These are phyloP conservation scores for Dinoponera quadriceps DNA, from an alignment of 1,140 invertebrate species.

Conservation along the genomic window DNA sequence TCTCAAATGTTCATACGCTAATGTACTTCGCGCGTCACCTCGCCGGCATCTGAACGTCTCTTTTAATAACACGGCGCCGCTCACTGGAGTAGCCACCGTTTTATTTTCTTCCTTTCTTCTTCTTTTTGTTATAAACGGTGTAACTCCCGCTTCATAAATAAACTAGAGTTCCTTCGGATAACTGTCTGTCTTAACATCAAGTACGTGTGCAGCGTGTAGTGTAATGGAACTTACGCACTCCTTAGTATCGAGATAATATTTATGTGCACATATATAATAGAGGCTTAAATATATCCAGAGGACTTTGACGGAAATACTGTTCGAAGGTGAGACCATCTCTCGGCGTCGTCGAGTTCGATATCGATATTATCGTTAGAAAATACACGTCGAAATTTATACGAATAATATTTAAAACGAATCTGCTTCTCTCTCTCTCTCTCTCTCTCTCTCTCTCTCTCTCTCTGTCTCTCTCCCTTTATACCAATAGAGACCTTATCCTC, in stretches of 20 bases:
- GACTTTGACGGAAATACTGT: slow-evolving; percentile 30
- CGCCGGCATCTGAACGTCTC: not conserved
- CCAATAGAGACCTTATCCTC: slow-evolving; percentile 43
- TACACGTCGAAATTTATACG: slow-evolving; percentile 39
- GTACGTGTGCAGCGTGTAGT: slow-evolving; percentile 31
- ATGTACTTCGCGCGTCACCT: no score
- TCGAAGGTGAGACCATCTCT: slow-evolving; percentile 24
- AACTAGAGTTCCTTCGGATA: slow-evolving; percentile 55
- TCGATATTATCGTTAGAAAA: slow-evolving; percentile 32
- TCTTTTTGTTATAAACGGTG: slow-evolving; percentile 11
- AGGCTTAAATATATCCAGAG: slow-evolving; percentile 41
- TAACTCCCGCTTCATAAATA: slow-evolving; percentile 41
- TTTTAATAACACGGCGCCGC: no score
- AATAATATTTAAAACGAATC: slow-evolving; percentile 39
- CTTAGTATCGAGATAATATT: slow-evolving; percentile 44
- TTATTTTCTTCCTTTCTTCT: not conserved
- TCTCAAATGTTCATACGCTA: not conserved
- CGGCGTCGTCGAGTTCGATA: slow-evolving; percentile 40
- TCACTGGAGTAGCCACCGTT: no score
- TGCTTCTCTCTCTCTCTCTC: not conserved
- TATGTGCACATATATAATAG: slow-evolving; percentile 39
- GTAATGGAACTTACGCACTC: slow-evolving; percentile 18
- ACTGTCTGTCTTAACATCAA: slow-evolving; percentile 56
- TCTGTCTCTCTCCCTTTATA: not conserved
- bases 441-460: no score